phyloP scores from a whole-genome alignment of 2,888 invertebrate species.

The Eucera pruinosa region DNA sequence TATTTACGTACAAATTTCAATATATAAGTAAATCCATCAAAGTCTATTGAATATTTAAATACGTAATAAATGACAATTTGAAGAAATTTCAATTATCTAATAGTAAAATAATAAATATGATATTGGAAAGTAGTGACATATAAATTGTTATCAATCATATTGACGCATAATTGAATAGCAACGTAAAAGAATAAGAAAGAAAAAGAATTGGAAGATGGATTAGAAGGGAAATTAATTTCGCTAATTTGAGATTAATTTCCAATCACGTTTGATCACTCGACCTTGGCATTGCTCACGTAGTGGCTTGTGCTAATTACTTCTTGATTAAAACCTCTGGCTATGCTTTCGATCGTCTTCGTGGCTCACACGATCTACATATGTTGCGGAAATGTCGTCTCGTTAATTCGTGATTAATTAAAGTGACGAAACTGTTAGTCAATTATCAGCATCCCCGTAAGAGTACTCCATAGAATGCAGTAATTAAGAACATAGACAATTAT shows the following conservation, averaged over 20 bases:
- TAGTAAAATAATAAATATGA: no score
- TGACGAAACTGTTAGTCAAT: slow-evolving; percentile 46
- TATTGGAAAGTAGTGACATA: no score
- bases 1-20: no score
- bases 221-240: slow-evolving; percentile 27
- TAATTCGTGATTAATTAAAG: slow-evolving; percentile 47
- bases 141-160: no score
- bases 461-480: slow-evolving; percentile 20
- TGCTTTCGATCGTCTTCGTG: slow-evolving; percentile 43
- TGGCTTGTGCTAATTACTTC: slow-evolving; percentile 46
- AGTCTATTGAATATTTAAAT: no score
- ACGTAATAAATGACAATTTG: no score
- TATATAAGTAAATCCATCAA: no score
- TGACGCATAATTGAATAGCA: background rate
- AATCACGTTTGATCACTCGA: slow-evolving; percentile 35
- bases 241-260: slow-evolving; percentile 42
- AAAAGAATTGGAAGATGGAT: background rate
- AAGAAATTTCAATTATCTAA: no score
- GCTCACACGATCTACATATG: slow-evolving; percentile 28
- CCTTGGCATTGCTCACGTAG: slow-evolving; percentile 20
- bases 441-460: slow-evolving; percentile 31
- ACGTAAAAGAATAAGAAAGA: background rate
- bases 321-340: slow-evolving; percentile 49
- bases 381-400: slow-evolving; percentile 46
- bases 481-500: slow-evolving; percentile 37